Evolutionary conservation across 2,888 invertebrate genomes (phyloP), one percentile per base, ranked within the genome.

Genomic region (Drosophila anomelani): DNA sequence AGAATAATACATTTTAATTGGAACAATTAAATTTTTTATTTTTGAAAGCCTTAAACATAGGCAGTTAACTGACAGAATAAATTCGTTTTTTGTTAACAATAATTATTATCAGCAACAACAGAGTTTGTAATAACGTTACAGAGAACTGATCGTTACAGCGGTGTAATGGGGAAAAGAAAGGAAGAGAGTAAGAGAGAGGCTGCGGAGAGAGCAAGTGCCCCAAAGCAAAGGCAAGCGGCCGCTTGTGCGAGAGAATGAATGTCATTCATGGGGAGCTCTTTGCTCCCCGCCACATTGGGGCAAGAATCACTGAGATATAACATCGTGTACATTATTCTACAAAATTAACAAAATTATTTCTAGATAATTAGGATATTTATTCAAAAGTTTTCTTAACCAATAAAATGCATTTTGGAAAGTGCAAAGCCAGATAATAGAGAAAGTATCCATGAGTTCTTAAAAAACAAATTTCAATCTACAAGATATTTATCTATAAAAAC

Each of bases 251-350:
- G 54, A 49, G 57, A 43, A 61, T 76, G 74, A 77, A 77, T 84
- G 84, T 84, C 87, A 83, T 81, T 83, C 81, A 81, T 82, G 76
- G 72, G 68, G 59, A 59, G 47, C 64, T 81, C 79, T 53, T 36
- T 36, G 71, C 76, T 80, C 80, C 81, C 64, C 47, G 56, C 23
- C 51, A 53, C 51, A 53, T 36, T 53, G 51, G 51, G 15, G 3
- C 15, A 23, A 53, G 13, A 15, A 15, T 8, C 13, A 1, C 13
- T 20, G 9, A 5, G 13, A 34, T 13, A 20, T 20, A 44, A 13
- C 13, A 13, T 4, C 0, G 10, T 17, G 9, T 41, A 1, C 4
- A 39, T 3, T 39, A 39, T n/a, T 39, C n/a, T 12, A 20, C 5
- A 6, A 41, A 20, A 41, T 41, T 10, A 2, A 17, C 2, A 12